phyloP scores from a whole-genome alignment of 2,113 vertebrate genomes.

The Scomber japonicus region DNA sequence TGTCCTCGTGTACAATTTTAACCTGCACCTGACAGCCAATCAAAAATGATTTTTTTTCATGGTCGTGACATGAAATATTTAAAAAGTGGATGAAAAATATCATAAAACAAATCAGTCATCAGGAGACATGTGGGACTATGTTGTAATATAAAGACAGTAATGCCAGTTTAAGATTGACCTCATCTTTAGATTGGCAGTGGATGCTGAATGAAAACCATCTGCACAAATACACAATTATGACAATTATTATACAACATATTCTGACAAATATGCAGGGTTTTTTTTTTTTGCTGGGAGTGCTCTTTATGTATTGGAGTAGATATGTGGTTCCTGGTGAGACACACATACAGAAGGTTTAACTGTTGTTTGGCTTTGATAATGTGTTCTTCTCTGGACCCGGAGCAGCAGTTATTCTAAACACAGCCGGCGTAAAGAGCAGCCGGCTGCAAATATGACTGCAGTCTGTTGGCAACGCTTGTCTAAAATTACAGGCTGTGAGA shows the following conservation, averaged over 20 bases:
- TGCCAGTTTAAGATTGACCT: not conserved
- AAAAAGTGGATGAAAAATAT: too few relatives aligned
- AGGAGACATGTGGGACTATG: too few relatives aligned
- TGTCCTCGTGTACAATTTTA: too few relatives aligned
- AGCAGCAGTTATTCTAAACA: conserved; percentile 6
- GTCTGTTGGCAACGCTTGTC: not conserved
- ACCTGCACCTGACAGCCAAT: too few relatives aligned
- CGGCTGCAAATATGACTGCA: conserved; percentile 2
- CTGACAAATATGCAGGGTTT: not conserved
- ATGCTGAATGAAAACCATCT: not conserved
- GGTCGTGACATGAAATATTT: too few relatives aligned
- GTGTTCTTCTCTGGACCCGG: not conserved
- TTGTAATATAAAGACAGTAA: too few relatives aligned
- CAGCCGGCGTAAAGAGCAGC: not conserved
- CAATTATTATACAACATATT: too few relatives aligned
- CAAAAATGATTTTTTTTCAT: too few relatives aligned
- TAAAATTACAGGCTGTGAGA: conserved; percentile 19
- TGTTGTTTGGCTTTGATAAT: conserved; percentile 3
- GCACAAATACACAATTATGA: conserved; percentile 9
- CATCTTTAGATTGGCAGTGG: not conserved
- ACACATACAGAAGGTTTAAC: conserved; percentile 1
- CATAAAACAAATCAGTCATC: not conserved
- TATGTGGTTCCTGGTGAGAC: conserved; percentile 10
- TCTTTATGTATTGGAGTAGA: conserved; percentile 4
- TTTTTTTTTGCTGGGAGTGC: not conserved